Conservation (phyloP, 2,797 vertebrate species). For the Pseudomugil tenellus region DNA sequence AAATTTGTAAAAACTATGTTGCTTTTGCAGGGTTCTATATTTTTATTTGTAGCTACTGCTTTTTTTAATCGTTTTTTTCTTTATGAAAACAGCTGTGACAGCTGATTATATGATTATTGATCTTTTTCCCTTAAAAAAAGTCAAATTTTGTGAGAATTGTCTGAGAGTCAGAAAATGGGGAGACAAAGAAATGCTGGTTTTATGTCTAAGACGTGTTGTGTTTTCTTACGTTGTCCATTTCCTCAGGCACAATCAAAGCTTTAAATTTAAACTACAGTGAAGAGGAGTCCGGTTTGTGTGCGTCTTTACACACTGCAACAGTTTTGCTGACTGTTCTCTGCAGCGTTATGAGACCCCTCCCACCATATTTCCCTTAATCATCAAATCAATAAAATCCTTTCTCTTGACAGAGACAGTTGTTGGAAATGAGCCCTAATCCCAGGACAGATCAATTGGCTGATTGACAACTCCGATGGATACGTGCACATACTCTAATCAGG, state of each 20-base stretch:
- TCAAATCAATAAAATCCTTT: conserved; percentile 68
- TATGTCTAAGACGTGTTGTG: neutral
- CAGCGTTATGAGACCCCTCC: conserved; percentile 30
- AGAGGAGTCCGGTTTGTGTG: conserved; percentile 20
- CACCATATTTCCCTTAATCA: conserved; percentile 44
- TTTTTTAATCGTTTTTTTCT: neutral
- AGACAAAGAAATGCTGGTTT: neutral
- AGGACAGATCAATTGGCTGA: conserved; percentile 60
- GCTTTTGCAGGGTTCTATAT: too few relatives aligned
- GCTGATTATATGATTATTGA: neutral
- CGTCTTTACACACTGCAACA: conserved; percentile 17
- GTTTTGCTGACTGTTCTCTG: conserved; percentile 23
- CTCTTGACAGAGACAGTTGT: conserved; percentile 52
- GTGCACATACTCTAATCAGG: conserved; percentile 69
- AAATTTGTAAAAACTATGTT: too few relatives aligned
- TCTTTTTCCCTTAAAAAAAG: neutral
- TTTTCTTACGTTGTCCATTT: neutral
- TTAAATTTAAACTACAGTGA: conserved; percentile 17
- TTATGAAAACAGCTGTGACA: neutral
- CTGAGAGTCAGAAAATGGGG: neutral
- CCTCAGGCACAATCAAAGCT: too few relatives aligned
- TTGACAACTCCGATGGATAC: conserved; percentile 65
- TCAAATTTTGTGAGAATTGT: neutral
- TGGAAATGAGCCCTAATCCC: conserved; percentile 61
- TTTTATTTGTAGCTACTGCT: neutral